These are phyloP conservation scores for Nomada ferruginata DNA, from an alignment of 2,888 invertebrate species.

Conservation along the genomic window DNA sequence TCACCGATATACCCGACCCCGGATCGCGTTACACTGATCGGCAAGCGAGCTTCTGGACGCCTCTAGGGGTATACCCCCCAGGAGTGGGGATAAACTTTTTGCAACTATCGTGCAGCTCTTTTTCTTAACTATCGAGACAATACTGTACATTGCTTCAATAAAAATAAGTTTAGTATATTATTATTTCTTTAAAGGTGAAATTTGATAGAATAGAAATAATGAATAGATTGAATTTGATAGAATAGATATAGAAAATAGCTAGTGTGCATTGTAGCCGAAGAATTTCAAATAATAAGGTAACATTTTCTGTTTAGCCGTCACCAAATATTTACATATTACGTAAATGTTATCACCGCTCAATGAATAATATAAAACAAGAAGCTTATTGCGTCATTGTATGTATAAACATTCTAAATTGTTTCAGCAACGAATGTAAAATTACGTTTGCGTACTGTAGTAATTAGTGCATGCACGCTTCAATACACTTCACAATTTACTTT, in stretches of 20 bases:
- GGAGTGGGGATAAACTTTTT: too few species aligned
- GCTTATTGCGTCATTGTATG: neutral
- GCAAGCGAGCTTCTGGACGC: too few species aligned
- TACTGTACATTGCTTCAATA: too few species aligned
- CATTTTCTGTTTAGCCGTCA: neutral
- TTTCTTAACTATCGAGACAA: too few species aligned
- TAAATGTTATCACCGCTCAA: neutral
- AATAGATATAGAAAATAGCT: neutral
- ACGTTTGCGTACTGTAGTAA: neutral
- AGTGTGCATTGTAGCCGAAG: neutral
- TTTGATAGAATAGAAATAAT: too few species aligned
- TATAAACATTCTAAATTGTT: conserved; percentile 2
- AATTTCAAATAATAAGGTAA: neutral
- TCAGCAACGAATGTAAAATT: conserved; percentile 4
- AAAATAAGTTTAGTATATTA: too few species aligned
- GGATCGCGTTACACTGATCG: too few species aligned
- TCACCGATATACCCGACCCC: too few species aligned
- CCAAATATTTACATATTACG: neutral
- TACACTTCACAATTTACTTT: conserved; percentile 4
- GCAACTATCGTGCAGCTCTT: too few species aligned
- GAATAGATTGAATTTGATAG: too few species aligned
- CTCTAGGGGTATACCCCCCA: too few species aligned
- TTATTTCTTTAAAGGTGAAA: too few species aligned
- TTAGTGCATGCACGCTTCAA: neutral
- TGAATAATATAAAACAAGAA: neutral